Evolutionary conservation across 2,797 vertebrate genomes (phyloP), one percentile per base, ranked within the genome.

Genomic region (Lateolabrax maculatus): DNA sequence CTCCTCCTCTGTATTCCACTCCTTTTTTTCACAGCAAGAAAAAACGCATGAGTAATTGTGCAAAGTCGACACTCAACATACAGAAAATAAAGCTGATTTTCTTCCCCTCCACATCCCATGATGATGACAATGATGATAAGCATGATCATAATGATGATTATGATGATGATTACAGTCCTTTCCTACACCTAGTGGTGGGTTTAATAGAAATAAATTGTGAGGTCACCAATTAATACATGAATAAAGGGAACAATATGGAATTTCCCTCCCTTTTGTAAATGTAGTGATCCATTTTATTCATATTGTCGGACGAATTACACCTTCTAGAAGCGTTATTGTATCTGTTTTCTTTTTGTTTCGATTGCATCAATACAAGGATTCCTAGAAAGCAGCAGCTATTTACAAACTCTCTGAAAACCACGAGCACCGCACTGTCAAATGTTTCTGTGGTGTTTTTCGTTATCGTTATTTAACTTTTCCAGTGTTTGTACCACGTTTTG

Each of bases 161-260:
- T 51, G 12, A 48, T 53, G 9, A 43, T 27, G 15, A 61, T 60
- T 3, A 56, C 56, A 18, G 53, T 52, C 19, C 15, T 16, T 43
- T 7, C 55, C 23, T 68, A 55, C 36, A 31, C 46, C 60, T 36
- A 67, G 71, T 65, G 70, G 48, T 34, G 25, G 61, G 39, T 31
- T 46, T 6, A 29, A 29, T 29, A 23, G n/a, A 21, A 56, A n/a
- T 2, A 15, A 21, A 51, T 34, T 25, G n/a, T 19, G 13, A 41
- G 21, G 3, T 36, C 71, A 52, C 23, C 21, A 62, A 18, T 41
- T 43, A 21, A 15, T 71, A 31, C 1, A 5, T 11, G 0, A 31
- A 15, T 52, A 2, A 16, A 66, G 63, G 34, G 37, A n/a, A 34
- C 6, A 70, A 80, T 63, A 43, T 16, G 6, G 6, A 58, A 44